Conservation (phyloP, 2,113 vertebrate species). For the Anolis sagrei region DNA sequence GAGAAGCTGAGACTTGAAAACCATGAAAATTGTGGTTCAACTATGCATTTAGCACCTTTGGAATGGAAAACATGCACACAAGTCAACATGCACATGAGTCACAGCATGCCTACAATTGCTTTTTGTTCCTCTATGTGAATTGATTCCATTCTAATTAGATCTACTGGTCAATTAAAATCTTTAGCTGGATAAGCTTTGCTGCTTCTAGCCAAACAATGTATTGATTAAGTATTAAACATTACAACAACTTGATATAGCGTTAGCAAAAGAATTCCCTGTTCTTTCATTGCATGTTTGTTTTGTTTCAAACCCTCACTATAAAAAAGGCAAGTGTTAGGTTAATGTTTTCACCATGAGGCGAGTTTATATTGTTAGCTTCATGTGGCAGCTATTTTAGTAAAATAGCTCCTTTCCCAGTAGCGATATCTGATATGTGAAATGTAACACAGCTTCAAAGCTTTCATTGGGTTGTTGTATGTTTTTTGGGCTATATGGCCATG, state of each 20-base stretch:
- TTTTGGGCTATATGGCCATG: too few relatives aligned
- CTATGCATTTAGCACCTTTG: background rate
- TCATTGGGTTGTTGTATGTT: too few relatives aligned
- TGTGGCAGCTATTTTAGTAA: background rate
- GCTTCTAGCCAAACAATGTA: conserved; percentile 10
- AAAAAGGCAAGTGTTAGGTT: conserved; percentile 14
- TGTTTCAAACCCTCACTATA: conserved; percentile 19
- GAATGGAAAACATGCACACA: background rate
- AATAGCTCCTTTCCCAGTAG: background rate
- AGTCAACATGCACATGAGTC: background rate
- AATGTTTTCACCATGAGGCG: background rate
- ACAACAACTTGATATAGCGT: conserved; percentile 14
- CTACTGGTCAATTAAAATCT: conserved; percentile 19
- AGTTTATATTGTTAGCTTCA: background rate
- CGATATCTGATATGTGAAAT: background rate
- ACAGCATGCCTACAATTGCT: background rate
- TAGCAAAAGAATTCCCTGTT: background rate
- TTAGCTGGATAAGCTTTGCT: conserved; percentile 28
- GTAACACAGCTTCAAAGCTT: background rate
- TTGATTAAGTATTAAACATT: conserved; percentile 32
- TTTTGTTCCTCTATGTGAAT: background rate
- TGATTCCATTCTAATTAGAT: conserved; percentile 21
- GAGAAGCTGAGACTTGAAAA: background rate
- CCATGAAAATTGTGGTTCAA: background rate
- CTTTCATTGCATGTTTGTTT: conserved; percentile 23